phyloP scores from a whole-genome alignment of 2,113 vertebrate species.

The Scytalopus superciliaris region DNA sequence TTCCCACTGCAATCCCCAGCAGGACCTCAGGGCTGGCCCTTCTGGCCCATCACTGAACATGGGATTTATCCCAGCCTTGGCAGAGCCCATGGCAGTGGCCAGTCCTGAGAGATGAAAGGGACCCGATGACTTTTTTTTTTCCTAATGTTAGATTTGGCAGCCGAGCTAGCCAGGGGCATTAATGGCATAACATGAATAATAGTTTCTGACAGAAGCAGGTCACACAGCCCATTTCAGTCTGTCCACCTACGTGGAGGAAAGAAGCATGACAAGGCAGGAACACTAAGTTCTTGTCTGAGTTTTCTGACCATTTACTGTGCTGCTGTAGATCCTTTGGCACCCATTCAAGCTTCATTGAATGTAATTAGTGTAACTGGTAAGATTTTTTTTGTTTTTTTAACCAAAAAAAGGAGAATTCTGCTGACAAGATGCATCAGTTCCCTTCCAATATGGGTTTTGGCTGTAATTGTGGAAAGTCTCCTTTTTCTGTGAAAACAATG shows the following conservation, averaged over 20 bases:
- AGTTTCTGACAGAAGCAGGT: slow-evolving; percentile 67
- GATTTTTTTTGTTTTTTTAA: neutral
- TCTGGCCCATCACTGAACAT: neutral
- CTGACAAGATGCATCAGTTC: slow-evolving; percentile 9
- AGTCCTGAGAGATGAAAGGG: neutral
- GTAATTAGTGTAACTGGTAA: slow-evolving; percentile 31
- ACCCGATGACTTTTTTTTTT: neutral
- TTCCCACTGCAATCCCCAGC: neutral
- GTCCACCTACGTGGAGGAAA: slow-evolving; percentile 52
- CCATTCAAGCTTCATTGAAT: slow-evolving; percentile 8
- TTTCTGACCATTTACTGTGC: slow-evolving; percentile 44
- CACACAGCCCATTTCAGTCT: slow-evolving; percentile 55
- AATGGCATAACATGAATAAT: slow-evolving; percentile 45
- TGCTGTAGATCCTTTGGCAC: slow-evolving; percentile 40
- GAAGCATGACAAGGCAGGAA: slow-evolving; percentile 54
- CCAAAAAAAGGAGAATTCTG: neutral
- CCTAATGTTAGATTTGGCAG: slow-evolving; percentile 31
- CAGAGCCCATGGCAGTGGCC: neutral
- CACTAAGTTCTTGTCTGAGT: slow-evolving; percentile 66
- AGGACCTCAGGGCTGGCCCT: neutral
- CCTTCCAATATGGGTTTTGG: neutral
- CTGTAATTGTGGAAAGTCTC: neutral
- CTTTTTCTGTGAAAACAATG: neutral
- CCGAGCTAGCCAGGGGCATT: neutral
- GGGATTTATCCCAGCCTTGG: neutral